phyloP scores from a whole-genome alignment of 2,888 invertebrate genomes.

The Adelphocoris suturalis region DNA sequence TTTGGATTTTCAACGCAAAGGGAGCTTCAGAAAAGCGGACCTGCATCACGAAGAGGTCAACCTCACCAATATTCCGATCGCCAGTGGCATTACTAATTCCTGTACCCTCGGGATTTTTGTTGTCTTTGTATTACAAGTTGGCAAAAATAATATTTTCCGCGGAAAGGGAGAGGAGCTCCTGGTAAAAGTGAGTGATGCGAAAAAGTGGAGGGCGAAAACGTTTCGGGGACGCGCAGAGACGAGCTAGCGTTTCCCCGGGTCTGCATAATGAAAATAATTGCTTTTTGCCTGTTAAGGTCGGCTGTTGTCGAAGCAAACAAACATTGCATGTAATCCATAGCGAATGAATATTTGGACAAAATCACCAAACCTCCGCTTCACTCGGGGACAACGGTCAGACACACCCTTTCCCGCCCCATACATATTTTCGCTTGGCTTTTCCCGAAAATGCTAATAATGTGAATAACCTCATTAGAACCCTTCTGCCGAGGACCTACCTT shows the following conservation, averaged over 20 bases:
- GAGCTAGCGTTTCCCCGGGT: background rate
- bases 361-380: constrained; percentile 64
- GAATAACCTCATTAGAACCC: constrained; percentile 52
- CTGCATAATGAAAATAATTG: constrained; percentile 74
- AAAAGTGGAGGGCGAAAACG: constrained; percentile 61
- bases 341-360: constrained; percentile 74
- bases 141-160: constrained; percentile 71
- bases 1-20: background rate
- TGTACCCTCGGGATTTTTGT: constrained; percentile 62
- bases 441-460: constrained; percentile 58
- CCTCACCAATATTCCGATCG: constrained; percentile 42
- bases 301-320: constrained; percentile 57
- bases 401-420: background rate
- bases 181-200: constrained; percentile 21
- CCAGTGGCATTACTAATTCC: constrained; percentile 68
- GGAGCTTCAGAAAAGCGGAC: background rate
- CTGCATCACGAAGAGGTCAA: background rate
- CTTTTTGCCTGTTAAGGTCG: constrained; percentile 68
- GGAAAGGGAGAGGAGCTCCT: background rate
- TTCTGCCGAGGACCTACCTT: background rate
- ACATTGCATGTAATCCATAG: constrained; percentile 73
- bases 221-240: constrained; percentile 19
- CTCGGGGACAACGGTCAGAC: background rate
- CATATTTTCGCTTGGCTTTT: constrained; percentile 40
- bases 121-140: constrained; percentile 73